Percentiles rank a stretch among this genome's conserved stretches.
Conservation (phyloP, 2,888 invertebrate genomes). For the Dendrolimus houi region DNA sequence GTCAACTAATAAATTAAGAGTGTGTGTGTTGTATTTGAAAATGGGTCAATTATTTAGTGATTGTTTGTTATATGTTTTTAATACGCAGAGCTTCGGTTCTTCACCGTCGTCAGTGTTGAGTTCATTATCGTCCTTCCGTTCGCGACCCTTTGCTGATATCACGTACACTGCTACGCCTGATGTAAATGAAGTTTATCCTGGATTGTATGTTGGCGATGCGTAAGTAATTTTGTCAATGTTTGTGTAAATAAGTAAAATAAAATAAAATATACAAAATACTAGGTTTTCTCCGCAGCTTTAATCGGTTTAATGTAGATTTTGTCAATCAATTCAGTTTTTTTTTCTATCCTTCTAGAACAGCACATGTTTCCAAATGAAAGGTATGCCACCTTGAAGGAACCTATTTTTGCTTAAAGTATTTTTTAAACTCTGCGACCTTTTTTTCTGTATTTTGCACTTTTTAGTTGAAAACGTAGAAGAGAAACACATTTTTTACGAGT, state of each 20-base stretch:
- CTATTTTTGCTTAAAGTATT: too few species aligned
- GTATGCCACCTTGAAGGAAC: too few species aligned
- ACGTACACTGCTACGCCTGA: slow-evolving; percentile 76
- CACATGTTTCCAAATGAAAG: too few species aligned
- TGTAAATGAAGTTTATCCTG: slow-evolving; percentile 85
- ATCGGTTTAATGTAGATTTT: too few species aligned
- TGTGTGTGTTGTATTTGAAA: slow-evolving; percentile 6
- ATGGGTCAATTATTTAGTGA: slow-evolving; percentile 41
- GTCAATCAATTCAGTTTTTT: too few species aligned
- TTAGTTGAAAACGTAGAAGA: too few species aligned
- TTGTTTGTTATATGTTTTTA: slow-evolving; percentile 32
- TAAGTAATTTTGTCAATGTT: slow-evolving; percentile 55
- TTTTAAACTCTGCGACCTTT: too few species aligned
- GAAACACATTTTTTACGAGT: too few species aligned
- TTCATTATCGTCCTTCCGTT: slow-evolving; percentile 50
- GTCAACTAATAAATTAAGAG: background rate
- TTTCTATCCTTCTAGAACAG: too few species aligned
- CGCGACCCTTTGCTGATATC: slow-evolving; percentile 46
- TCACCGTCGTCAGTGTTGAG: slow-evolving; percentile 54
- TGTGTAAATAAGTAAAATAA: background rate
- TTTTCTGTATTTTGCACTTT: too few species aligned
- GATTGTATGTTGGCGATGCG: slow-evolving; percentile 85
- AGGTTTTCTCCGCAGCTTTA: too few species aligned
- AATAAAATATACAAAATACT: too few species aligned
- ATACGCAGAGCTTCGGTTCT: slow-evolving; percentile 55